Evolutionary conservation across 1,140 invertebrate genomes (phyloP), one percentile per base, ranked within the genome.

Genomic region (Marisa cornuarietis): DNA sequence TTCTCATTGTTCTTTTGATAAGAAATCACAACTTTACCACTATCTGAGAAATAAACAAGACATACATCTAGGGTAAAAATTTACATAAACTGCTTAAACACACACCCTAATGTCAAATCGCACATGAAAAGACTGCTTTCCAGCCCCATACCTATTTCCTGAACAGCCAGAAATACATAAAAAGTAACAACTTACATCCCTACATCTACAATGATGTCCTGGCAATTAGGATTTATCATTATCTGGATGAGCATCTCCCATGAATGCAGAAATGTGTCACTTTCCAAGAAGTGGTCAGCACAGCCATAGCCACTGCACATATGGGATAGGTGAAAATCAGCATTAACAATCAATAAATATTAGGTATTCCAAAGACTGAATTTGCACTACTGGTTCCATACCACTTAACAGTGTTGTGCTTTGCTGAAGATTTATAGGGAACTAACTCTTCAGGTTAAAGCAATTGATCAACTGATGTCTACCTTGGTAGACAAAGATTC

Each of bases 281-380:
- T 94, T 90, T 99, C 98, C 86, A 96, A 95, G 89, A 99, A 99
- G 90, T 99, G 98, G 92, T 99, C 98, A 89, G 97, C 96, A 91
- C 98, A 99, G 84, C 96, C 97, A 92, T 99, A 99, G 0, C 98
- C 98, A 90, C 96, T 97, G 91, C 68, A 93, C 8, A 80, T 20
- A 66, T n/a, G 52, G n/a, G 9, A 69, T n/a, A n/a, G 20, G 20
- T 51, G 31, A 74, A 24, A 49, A n/a, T 4, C 8, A 20, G 54
- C 16, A 24, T 71, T 61, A 52, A 7, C 54, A 26, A 51, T 58
- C 11, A 24, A 42, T 42, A 42, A 42, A 42, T 42, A 6, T 42
- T 6, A 42, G 31, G 31, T 42, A 42, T 6, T 42, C 31, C 6
- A 42, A 42, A 4, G 31, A 42, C 31, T 42, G 31, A 42, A 42